Evolutionary conservation across 2,888 invertebrate species (phyloP).

Genomic region (Drosophila pseudotakahashii): DNA sequence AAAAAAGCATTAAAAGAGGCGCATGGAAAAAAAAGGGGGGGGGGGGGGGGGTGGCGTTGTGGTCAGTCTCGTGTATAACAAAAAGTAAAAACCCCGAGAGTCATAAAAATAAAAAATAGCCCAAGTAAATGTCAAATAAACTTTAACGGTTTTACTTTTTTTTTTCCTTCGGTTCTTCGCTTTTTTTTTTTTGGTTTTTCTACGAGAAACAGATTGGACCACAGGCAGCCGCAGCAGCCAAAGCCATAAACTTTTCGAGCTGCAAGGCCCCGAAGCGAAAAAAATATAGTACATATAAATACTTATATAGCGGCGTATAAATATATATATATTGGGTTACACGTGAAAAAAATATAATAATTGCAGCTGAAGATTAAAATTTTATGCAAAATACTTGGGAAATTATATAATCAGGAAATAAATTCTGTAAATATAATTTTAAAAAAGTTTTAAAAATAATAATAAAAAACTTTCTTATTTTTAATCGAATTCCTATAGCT

Average conservation of each 20-base stretch:
- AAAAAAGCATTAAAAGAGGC: constrained; percentile 19
- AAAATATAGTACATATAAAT: constrained; percentile 29
- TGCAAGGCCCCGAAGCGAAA: constrained; percentile 19
- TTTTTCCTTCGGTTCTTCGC: constrained; percentile 30
- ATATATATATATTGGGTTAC: not conserved
- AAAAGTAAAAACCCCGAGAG: constrained; percentile 64
- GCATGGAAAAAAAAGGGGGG: not conserved
- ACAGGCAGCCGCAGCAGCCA: constrained; percentile 51
- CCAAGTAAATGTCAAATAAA: constrained; percentile 81
- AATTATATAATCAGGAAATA: no score
- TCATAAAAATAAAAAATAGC: constrained; percentile 81
- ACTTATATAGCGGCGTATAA: constrained; percentile 11
- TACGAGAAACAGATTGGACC: constrained; percentile 36
- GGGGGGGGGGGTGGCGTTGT: constrained; percentile 7
- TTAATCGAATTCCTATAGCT: not conserved
- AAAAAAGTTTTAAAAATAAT: no score
- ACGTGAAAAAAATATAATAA: no score
- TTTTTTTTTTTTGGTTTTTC: constrained; percentile 13
- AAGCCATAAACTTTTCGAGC: constrained; percentile 49
- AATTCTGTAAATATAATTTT: no score
- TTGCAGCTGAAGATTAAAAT: no score
- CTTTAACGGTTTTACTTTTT: constrained; percentile 78
- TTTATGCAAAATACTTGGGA: no score
- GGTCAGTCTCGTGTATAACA: constrained; percentile 40
- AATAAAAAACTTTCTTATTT: not conserved